A percentile compares a stretch with the other conserved stretches of the same genome.
phyloP scores from a whole-genome alignment of 2,888 invertebrate species.

The Digitonthophagus gazella region DNA sequence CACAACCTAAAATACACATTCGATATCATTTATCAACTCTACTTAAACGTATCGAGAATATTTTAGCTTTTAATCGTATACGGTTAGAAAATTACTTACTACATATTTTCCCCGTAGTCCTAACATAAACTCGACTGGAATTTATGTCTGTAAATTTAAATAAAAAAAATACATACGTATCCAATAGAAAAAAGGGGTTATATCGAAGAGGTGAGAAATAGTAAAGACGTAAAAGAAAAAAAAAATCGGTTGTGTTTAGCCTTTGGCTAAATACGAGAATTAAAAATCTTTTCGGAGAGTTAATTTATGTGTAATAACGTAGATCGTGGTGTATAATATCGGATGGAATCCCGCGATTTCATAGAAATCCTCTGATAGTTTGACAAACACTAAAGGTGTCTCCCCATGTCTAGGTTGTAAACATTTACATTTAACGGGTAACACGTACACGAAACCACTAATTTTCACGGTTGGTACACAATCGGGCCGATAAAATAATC shows the following conservation, averaged over 20 bases:
- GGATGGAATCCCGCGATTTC: slow-evolving; percentile 18
- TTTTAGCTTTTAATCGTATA: too few species aligned
- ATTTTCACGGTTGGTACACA: slow-evolving; percentile 42
- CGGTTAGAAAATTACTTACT: slow-evolving; percentile 53
- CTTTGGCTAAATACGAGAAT: slow-evolving; percentile 45
- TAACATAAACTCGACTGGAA: slow-evolving; percentile 44
- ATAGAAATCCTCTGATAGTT: slow-evolving; percentile 37
- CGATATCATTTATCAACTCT: too few species aligned
- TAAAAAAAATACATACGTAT: too few species aligned
- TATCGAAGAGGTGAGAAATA: too few species aligned
- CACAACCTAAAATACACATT: slow-evolving; percentile 50
- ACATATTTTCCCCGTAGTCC: slow-evolving; percentile 57
- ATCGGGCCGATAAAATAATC: slow-evolving; percentile 40
- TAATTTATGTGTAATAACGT: too few species aligned
- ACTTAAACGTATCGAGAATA: too few species aligned
- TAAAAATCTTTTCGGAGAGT: too few species aligned
- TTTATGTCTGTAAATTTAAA: slow-evolving; percentile 50
- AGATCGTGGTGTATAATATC: slow-evolving; percentile 13
- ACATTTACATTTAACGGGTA: slow-evolving; percentile 49
- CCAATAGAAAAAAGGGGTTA: slow-evolving; percentile 7
- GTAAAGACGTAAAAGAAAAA: slow-evolving; percentile 32
- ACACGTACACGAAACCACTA: slow-evolving; percentile 45
- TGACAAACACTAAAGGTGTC: slow-evolving; percentile 54
- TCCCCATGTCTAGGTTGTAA: slow-evolving; percentile 54
- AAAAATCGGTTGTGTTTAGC: slow-evolving; percentile 37